Conservation (phyloP, 1,140 invertebrate genomes). For the Drosophila auraria region DNA sequence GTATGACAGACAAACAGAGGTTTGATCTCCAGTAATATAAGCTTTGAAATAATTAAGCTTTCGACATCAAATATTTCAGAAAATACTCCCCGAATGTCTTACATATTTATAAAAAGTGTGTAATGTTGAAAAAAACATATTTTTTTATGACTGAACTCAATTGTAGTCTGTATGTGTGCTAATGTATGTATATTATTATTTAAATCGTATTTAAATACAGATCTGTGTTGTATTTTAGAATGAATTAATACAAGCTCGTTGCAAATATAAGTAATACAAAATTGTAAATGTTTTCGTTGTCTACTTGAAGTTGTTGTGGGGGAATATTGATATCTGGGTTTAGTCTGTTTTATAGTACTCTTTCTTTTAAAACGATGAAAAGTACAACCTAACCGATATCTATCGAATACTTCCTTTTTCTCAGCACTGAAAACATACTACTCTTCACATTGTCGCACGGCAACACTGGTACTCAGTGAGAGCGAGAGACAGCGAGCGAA, state of each 20-base stretch:
- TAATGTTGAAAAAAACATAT: neutral
- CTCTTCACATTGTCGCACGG: neutral
- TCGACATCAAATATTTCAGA: neutral
- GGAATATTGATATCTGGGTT: neutral
- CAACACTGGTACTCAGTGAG: neutral
- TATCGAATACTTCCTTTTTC: too few relatives aligned
- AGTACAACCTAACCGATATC: too few relatives aligned
- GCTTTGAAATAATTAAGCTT: neutral
- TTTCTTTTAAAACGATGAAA: too few relatives aligned
- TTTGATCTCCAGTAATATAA: too few relatives aligned
- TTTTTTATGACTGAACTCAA: neutral
- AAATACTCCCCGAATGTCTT: neutral
- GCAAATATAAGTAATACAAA: neutral
- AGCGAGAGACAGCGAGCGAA: neutral
- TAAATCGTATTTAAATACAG: conserved; percentile 63
- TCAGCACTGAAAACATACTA: neutral
- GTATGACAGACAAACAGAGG: too few relatives aligned
- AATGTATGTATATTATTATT: conserved; percentile 59
- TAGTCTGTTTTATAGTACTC: too few relatives aligned
- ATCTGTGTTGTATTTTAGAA: conserved; percentile 52
- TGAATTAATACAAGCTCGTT: conserved; percentile 5
- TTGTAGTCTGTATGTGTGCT: conserved; percentile 25
- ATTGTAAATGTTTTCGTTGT: neutral
- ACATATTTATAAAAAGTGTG: neutral
- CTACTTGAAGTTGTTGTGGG: neutral